Evolutionary conservation across 2,113 vertebrate genomes (phyloP), one percentile per base, ranked within the genome.

Genomic region (Salvelinus namaycush): DNA sequence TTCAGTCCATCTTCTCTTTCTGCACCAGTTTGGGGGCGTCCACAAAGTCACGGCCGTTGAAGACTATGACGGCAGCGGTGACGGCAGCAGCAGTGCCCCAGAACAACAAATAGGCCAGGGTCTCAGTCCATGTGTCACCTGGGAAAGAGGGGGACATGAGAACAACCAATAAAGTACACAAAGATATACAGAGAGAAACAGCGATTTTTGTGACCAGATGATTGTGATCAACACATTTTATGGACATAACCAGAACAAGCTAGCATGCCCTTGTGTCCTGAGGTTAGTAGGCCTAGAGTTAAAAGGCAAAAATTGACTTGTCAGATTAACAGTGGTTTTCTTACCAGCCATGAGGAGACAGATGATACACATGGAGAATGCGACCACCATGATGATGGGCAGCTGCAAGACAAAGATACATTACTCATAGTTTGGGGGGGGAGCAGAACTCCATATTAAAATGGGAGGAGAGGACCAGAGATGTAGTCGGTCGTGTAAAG

Each of bases 1-100:
- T 93, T 99, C 94, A 99, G 94, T 99, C 98, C 95, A 98, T 95
- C 95, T 99, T 99, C 91, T 99, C 97, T 77, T 99, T 99, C 90
- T 99, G 97, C 82, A 99, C 98, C 83, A 99, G 89, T 87, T 95
- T 97, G 68, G 97, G 98, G 2, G 96, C 94, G 75, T 99, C 97
- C 26, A 99, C 98, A 89, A 99, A 99, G 91, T 99, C 97, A 72
- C 95, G 95, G 77, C 98, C 97, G 0, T 99, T 97, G 87, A 96
- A 98, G 79, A 99, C 84, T 84, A 99, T 98, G 90, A 98, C 94
- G 0, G 97, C 94, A 2, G 95, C 95, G 7, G 97, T 99, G 82
- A 96, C 94, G 18, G 95, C 91, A 81, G 97, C 95, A 31, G 97
- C 95, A 1, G 90, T 93, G 68, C 95, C 97, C 98, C 98, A 99